Evolutionary conservation across 2,888 invertebrate species (phyloP), one percentile per base, ranked within the genome.

Genomic region (Geophilus truncorum): DNA sequence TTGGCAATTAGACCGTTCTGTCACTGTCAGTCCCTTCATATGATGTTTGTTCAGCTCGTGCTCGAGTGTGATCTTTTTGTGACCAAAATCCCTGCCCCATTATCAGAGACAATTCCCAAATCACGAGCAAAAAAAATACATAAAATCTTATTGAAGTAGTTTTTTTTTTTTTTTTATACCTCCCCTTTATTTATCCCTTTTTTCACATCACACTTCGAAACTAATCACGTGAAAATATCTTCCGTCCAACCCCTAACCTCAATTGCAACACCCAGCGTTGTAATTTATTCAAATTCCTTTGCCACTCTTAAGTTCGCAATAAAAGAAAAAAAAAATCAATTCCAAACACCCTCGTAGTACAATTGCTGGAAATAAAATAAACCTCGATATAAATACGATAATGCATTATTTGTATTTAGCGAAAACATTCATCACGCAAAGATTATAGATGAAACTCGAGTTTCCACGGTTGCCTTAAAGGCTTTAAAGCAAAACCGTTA

Each of bases 1-100:
- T 70, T 28, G 70, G 70, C 70, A 70, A 70, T 70, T 70, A 70
- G 70, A 70, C 25, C 28, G 70, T 70, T 70, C 70, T 70, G 70
- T 70, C 70, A 70, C 70, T 70, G 70, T 70, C 70, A 70, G 70
- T 25, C 70, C n/a, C 0, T 28, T 70, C 70, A 70, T 70, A 70
- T 51, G 21, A 51, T 51, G 51, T 51, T 51, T 51, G 51, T 18
- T 51, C 51, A 51, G 51, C n/a, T n/a, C n/a, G n/a, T 18, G 7
- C 18, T 51, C n/a, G 40, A 40, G 51, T 51, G 51, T 51, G 70
- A 70, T 70, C 70, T 28, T 70, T 70, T 70, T 70, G 70, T 70
- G 70, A 70, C 70, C 28, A 70, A 70, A 57, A 70, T 25, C 25
- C 23, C 21, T 62, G 23, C 23, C n/a, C 45, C n/a, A 23, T 18